Conservation (phyloP, 2,113 vertebrate genomes). For the Hippopotamus amphibius region DNA sequence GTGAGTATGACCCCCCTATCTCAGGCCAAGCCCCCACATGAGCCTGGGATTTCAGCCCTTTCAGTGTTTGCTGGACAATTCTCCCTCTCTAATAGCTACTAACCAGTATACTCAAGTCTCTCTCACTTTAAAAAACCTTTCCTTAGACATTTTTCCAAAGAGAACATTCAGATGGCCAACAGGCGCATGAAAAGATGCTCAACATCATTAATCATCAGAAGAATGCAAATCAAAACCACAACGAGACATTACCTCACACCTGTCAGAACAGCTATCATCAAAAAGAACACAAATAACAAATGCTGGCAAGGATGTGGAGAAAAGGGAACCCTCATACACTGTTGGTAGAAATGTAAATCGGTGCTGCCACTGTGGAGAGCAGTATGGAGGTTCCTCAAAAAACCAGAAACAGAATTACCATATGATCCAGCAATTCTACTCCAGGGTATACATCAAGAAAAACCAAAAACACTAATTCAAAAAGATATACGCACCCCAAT, state of each 20-base stretch:
- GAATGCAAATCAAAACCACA: background rate
- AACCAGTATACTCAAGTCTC: background rate
- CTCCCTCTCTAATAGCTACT: background rate
- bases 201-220: background rate
- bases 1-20: background rate
- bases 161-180: background rate
- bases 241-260: background rate
- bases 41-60: background rate
- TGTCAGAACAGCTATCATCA: background rate
- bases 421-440: background rate
- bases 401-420: background rate
- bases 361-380: background rate
- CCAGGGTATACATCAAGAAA: no score
- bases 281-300: background rate
- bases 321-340: background rate
- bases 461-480: background rate
- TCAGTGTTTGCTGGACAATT: background rate
- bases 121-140: background rate
- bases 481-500: background rate
- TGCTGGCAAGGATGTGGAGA: background rate
- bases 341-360: background rate
- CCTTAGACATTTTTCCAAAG: background rate
- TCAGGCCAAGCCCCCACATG: background rate
- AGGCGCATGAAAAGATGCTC: background rate
- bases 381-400: background rate